Evolutionary conservation across 2,888 invertebrate species (phyloP), one percentile per base, ranked within the genome.

Genomic region (Callyntrura sp.): DNA sequence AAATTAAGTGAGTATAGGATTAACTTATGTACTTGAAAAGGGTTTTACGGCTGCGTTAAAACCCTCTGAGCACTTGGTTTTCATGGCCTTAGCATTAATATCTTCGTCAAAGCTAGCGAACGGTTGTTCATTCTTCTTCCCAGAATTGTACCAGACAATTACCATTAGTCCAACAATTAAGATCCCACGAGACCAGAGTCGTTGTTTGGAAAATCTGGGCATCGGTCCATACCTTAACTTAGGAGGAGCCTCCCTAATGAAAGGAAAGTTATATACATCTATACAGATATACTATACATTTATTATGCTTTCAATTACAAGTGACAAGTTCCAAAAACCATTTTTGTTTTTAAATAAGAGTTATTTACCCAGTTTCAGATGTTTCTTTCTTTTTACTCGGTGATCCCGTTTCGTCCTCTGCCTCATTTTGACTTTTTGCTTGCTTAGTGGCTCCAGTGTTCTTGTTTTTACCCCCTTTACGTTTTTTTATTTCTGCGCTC

Each of bases 111-210:
- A 90, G 28, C 86, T 90, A 2, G 93, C 94, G 88, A 93, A 93
- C 8, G 92, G 65, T 23, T 90, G 87, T 62, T 92, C 91, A 68
- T 90, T 90, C 11, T 91, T 91, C 43, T 93, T 92, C 76, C 91
- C 91, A 0, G 93, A 92, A 20, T 92, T 93, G 35, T 78, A 93
- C 87, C 93, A 93, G 5, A 93, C 93, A 51, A 92, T 90, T 70
- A 92, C 83, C 84, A 93, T 88, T 35, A 93, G 85, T 12, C 92
- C 90, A 12, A 92, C 43, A 60, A 93, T 91, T 43, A 95, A 91
- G 3, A 95, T 94, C 35, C 94, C 94, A 92, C 95, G 94, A 76
- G 95, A 95, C 95, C 95, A 95, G 12, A 95, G 93, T 91, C 95
- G 93, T 90, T 95, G 95, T 78, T 94, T 94, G 11, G 94, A 94